phyloP scores from a whole-genome alignment of 2,888 invertebrate genomes.

The Heteropelma amictum region DNA sequence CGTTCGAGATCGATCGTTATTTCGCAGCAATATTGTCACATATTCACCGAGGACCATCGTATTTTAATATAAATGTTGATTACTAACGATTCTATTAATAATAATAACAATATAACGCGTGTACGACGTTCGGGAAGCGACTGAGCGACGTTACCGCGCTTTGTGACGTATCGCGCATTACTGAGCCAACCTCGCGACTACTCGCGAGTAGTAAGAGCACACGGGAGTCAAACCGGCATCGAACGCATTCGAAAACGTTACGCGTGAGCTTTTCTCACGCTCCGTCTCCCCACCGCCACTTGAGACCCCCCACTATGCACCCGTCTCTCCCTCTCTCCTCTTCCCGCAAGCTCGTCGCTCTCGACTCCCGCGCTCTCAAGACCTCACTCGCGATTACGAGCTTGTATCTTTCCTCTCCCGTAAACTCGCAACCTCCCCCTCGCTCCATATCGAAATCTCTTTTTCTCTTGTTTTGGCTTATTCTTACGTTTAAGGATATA shows the following conservation, averaged over 20 bases:
- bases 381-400: too few species aligned
- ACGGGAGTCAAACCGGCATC: slow-evolving; percentile 29
- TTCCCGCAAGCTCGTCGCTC: not conserved
- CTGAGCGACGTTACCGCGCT: slow-evolving; percentile 40
- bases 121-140: slow-evolving; percentile 27
- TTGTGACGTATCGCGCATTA: slow-evolving; percentile 40
- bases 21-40: too few species aligned
- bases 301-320: too few species aligned
- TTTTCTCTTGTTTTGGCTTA: too few species aligned
- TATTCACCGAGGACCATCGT: not conserved
- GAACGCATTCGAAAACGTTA: slow-evolving; percentile 32
- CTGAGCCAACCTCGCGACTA: slow-evolving; percentile 41
- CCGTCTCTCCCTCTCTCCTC: not conserved
- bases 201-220: slow-evolving; percentile 1
- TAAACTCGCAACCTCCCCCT: not conserved
- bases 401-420: too few species aligned
- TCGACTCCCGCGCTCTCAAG: too few species aligned
- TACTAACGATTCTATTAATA: not conserved
- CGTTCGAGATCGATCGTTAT: too few species aligned
- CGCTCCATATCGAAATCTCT: too few species aligned
- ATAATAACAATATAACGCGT: slow-evolving; percentile 20
- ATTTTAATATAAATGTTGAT: not conserved
- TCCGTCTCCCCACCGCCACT: not conserved
- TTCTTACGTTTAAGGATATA: too few species aligned
- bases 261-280: slow-evolving; percentile 42